Evolutionary conservation across 2,797 vertebrate species (phyloP).

Genomic region (Acipenser transmontanus): DNA sequence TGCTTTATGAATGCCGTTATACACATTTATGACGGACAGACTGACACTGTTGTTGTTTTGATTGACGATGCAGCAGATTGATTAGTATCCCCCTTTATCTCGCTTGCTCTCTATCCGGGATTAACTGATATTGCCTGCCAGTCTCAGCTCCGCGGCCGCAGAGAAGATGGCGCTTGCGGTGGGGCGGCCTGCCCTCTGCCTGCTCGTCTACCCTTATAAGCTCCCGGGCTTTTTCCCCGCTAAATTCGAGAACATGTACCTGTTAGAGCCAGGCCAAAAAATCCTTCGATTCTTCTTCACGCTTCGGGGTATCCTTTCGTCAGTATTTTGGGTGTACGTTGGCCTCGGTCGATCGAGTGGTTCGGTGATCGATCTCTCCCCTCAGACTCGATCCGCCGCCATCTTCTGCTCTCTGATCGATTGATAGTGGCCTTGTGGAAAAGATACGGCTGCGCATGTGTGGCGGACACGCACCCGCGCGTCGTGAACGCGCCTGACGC

Average conservation of each 20-base stretch:
- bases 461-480: constrained; percentile 16
- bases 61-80: constrained; percentile 60
- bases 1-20: too few relatives aligned
- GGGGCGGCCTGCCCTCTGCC: constrained; percentile 18
- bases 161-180: constrained; percentile 53
- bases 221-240: neutral
- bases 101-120: constrained; percentile 61
- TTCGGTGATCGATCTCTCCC: constrained; percentile 66
- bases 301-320: neutral
- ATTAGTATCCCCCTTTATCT: constrained; percentile 64
- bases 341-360: constrained; percentile 61
- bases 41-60: constrained; percentile 17
- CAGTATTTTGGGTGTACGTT: constrained; percentile 7
- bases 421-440: constrained; percentile 65
- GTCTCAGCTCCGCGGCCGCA: constrained; percentile 16
- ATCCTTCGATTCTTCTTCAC: constrained; percentile 1
- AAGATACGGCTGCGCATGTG: constrained; percentile 8
- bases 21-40: too few relatives aligned
- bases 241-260: constrained; percentile 22
- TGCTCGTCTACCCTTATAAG: constrained; percentile 22
- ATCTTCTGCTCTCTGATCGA: constrained; percentile 77
- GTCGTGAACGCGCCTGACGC: neutral
- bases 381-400: constrained; percentile 48
- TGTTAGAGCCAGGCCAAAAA: constrained; percentile 3
- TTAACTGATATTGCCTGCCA: constrained; percentile 68